A percentile compares a stretch with the other conserved stretches of the same genome.
phyloP scores from a whole-genome alignment of 2,113 vertebrate species.

The Anas platyrhynchos region DNA sequence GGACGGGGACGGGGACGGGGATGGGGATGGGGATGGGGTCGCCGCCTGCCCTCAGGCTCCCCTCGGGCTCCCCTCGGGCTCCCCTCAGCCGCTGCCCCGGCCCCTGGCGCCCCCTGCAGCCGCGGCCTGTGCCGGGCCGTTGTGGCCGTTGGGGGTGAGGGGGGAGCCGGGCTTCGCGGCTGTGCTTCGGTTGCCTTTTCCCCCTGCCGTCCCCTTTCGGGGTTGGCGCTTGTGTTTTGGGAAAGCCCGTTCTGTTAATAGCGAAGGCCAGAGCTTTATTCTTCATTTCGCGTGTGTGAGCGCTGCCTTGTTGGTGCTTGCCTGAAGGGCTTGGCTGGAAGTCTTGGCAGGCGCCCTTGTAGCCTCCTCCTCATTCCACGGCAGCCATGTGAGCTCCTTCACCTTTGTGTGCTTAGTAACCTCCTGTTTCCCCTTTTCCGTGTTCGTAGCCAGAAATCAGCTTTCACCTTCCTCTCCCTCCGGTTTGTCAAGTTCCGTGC shows the following conservation, averaged over 20 bases:
- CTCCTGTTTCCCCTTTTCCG: neutral
- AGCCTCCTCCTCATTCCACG: accelerated
- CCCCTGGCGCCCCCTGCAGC: no score
- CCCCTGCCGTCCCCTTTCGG: neutral
- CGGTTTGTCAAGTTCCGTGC: neutral
- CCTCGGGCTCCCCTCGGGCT: no score
- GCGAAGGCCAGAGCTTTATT: neutral
- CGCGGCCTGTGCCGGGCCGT: neutral
- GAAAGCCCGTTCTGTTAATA: neutral
- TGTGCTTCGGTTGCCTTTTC: no score
- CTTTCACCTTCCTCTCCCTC: neutral
- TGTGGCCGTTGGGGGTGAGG: no score
- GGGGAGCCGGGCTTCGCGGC: no score
- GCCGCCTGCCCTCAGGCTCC: no score
- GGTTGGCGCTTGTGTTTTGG: accelerated
- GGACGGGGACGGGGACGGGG: neutral
- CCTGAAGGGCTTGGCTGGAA: neutral
- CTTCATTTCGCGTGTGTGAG: no score
- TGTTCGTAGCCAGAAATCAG: neutral
- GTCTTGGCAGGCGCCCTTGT: neutral
- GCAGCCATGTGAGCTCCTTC: neutral
- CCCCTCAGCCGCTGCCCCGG: neutral
- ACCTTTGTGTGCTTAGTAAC: neutral
- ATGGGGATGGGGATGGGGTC: no score
- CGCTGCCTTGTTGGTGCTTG: neutral